Percentiles rank a stretch among this genome's conserved stretches.
phyloP scores from a whole-genome alignment of 2,797 vertebrate species.

The Thalassophryne amazonica region DNA sequence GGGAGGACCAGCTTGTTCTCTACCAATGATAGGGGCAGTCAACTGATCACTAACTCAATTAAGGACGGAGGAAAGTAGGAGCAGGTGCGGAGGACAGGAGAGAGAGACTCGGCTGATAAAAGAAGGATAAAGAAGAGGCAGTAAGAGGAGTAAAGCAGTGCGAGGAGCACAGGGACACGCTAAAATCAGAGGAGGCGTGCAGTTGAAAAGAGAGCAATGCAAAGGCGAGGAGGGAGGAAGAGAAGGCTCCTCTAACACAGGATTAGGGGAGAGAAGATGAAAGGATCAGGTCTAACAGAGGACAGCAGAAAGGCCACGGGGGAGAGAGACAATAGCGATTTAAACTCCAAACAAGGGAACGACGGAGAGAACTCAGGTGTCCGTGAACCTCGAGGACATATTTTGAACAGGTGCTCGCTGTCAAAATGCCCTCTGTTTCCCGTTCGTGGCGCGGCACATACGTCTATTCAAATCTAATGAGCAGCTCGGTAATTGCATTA shows the following conservation, averaged over 20 bases:
- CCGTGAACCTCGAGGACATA: conserved; percentile 35
- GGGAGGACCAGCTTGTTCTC: conserved; percentile 73
- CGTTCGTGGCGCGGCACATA: conserved; percentile 47
- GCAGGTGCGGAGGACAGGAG: conserved; percentile 9
- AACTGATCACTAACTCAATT: conserved; percentile 82
- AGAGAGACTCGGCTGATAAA: conserved; percentile 21
- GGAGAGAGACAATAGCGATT: conserved; percentile 40
- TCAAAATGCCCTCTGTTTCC: conserved; percentile 23
- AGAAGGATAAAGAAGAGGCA: conserved; percentile 16
- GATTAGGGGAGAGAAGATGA: conserved; percentile 69
- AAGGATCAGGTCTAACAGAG: conserved; percentile 63
- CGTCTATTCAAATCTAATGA: conserved; percentile 56
- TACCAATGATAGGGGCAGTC: conserved; percentile 77
- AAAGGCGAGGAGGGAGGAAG: conserved; percentile 35
- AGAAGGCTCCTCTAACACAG: conserved; percentile 51
- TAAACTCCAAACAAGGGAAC: conserved; percentile 46
- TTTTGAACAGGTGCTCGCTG: conserved; percentile 21
- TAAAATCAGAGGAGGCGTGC: conserved; percentile 49
- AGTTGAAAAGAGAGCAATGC: conserved; percentile 57
- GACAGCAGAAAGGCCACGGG: conserved; percentile 38
- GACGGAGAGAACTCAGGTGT: conserved; percentile 41
- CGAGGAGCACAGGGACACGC: conserved; percentile 39
- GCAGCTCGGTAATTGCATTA: conserved; percentile 64
- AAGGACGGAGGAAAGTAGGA: conserved; percentile 48
- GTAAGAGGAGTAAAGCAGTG: conserved; percentile 19